A percentile compares a stretch with the other conserved stretches of the same genome.
These are phyloP conservation scores for Ophiodon elongatus DNA, from an alignment of 2,113 vertebrate species.

Conservation along the genomic window DNA sequence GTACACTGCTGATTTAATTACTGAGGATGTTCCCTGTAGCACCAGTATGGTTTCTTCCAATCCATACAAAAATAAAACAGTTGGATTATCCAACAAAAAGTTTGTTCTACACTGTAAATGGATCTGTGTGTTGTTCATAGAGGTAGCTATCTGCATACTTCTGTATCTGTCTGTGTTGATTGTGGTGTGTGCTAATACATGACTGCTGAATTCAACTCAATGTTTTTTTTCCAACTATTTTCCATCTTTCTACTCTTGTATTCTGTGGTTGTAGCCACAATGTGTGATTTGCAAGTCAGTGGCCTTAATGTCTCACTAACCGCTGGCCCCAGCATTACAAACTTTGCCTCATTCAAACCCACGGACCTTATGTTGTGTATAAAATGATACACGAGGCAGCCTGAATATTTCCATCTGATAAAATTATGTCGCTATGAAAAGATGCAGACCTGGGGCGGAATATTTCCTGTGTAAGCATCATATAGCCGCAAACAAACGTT, in stretches of 20 bases:
- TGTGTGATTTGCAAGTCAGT: not conserved
- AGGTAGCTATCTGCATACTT: not conserved
- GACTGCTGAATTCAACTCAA: not conserved
- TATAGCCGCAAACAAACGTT: not conserved
- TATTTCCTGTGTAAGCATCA: not conserved
- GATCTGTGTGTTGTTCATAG: not conserved
- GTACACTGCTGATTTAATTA: constrained; percentile 10
- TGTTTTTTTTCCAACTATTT: not conserved
- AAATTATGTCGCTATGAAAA: not conserved
- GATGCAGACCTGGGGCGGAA: not conserved
- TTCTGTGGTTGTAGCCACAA: not conserved
- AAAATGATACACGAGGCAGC: not conserved
- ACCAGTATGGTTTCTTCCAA: not conserved
- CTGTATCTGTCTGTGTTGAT: not conserved
- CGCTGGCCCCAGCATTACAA: not conserved
- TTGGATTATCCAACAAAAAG: not conserved
- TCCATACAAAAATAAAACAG: not conserved
- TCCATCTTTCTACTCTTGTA: not conserved
- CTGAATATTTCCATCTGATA: not conserved
- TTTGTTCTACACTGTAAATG: not conserved
- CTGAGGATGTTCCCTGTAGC: not conserved
- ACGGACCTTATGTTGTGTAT: not conserved
- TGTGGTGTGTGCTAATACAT: not conserved
- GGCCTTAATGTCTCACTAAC: constrained; percentile 7
- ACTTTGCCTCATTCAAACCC: not conserved